Conservation (phyloP, 2,888 invertebrate species). For the Pardosa pseudoannulata region DNA sequence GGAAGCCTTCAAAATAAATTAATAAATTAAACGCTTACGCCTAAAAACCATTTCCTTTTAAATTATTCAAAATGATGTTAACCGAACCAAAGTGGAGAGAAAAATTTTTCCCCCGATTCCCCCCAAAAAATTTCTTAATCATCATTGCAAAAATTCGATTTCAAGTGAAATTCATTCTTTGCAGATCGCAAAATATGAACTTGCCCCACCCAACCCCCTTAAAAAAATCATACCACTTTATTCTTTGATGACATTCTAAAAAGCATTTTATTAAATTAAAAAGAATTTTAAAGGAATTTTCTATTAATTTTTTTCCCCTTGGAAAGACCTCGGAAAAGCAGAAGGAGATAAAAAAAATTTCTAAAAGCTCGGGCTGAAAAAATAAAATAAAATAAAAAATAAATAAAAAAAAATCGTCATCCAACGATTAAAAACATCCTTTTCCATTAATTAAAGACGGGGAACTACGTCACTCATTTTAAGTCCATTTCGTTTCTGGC, state of each 20-base stretch:
- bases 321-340: not conserved
- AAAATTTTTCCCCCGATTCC: not conserved
- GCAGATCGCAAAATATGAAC: not conserved
- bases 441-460: constrained; percentile 66
- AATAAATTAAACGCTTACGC: not conserved
- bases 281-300: constrained; percentile 45
- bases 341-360: constrained; percentile 6
- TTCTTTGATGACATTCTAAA: constrained; percentile 38
- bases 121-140: not conserved
- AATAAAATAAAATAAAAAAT: not conserved
- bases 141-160: constrained; percentile 3
- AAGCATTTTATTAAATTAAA: constrained; percentile 69
- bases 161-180: not conserved
- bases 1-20: constrained; percentile 6
- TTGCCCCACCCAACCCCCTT: no score
- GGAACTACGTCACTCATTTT: constrained; percentile 55
- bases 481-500: constrained; percentile 68
- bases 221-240: constrained; percentile 6
- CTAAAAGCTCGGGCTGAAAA: not conserved
- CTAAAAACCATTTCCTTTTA: not conserved
- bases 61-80: constrained; percentile 11
- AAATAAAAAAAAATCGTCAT: constrained; percentile 41
- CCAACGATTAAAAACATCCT: constrained; percentile 69
- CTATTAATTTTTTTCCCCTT: constrained; percentile 26
- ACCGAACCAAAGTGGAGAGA: not conserved